Evolutionary conservation across 2,797 vertebrate genomes (phyloP).

Genomic region (Alfaro cultratus): DNA sequence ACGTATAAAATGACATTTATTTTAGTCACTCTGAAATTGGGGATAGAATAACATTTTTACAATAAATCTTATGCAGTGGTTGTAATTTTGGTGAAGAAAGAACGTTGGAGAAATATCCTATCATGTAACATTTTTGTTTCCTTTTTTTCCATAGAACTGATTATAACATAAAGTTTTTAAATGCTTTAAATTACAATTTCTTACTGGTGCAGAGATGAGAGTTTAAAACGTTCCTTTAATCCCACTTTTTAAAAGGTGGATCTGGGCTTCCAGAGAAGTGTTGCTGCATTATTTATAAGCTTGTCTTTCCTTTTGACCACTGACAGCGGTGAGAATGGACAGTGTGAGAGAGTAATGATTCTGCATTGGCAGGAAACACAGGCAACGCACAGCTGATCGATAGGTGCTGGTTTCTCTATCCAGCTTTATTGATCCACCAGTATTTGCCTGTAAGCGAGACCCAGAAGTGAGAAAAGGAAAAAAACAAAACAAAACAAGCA

Average conservation of each 20-base stretch:
- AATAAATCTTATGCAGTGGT: background rate
- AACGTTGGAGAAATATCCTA: background rate
- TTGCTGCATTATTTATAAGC: slow-evolving; percentile 57
- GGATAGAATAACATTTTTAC: background rate
- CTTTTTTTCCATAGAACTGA: background rate
- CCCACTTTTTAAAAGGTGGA: slow-evolving; percentile 8
- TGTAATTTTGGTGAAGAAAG: background rate
- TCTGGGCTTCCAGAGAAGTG: slow-evolving; percentile 18
- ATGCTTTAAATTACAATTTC: background rate
- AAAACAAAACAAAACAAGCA: slow-evolving; percentile 3
- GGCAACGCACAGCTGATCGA: slow-evolving; percentile 67
- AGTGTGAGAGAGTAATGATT: slow-evolving; percentile 71
- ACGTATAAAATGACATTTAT: background rate
- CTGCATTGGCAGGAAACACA: slow-evolving; percentile 48
- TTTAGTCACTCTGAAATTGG: background rate
- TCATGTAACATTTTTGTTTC: background rate
- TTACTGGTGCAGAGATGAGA: background rate
- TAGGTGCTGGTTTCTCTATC: slow-evolving; percentile 55
- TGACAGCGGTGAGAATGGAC: slow-evolving; percentile 34
- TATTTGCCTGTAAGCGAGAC: slow-evolving; percentile 51
- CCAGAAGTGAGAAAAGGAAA: slow-evolving; percentile 20
- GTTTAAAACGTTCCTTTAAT: slow-evolving; percentile 29
- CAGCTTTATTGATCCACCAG: slow-evolving; percentile 65
- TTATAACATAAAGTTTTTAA: background rate
- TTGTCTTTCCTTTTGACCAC: slow-evolving; percentile 73